These are phyloP conservation scores for Enteromius argenteus DNA, from an alignment of 2,797 vertebrate species.

Conservation along the genomic window DNA sequence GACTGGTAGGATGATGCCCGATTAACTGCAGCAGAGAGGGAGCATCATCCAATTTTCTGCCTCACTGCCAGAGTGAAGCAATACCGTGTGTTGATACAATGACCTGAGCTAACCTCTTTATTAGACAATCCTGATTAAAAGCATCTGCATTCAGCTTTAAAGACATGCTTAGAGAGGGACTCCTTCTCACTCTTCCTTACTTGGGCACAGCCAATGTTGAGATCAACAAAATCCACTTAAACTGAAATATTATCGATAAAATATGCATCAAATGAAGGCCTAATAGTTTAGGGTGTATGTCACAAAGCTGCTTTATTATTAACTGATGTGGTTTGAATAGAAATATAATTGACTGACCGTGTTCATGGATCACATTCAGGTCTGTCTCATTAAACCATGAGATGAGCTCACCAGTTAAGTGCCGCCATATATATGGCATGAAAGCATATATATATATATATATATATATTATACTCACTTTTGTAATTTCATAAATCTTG, in stretches of 20 bases:
- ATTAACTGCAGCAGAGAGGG: conserved; percentile 33
- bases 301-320: neutral
- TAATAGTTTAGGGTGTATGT: neutral
- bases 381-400: conserved; percentile 19
- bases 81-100: conserved; percentile 49
- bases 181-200: neutral
- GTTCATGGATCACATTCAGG: neutral
- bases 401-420: neutral
- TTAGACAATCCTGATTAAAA: conserved; percentile 56
- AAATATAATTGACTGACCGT: neutral
- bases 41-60: conserved; percentile 56
- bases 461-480: neutral
- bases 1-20: conserved; percentile 17
- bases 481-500: conserved; percentile 29
- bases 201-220: neutral
- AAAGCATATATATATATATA: neutral
- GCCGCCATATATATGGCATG: conserved; percentile 11
- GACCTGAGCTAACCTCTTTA: conserved; percentile 57
- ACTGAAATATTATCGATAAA: neutral
- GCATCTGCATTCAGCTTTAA: conserved; percentile 41
- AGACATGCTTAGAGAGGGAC: conserved; percentile 19
- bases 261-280: neutral
- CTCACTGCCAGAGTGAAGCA: conserved; percentile 42
- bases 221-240: neutral
- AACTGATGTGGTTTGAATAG: neutral